Conservation (phyloP, 2,888 invertebrate species). For the Agelastica alni region DNA sequence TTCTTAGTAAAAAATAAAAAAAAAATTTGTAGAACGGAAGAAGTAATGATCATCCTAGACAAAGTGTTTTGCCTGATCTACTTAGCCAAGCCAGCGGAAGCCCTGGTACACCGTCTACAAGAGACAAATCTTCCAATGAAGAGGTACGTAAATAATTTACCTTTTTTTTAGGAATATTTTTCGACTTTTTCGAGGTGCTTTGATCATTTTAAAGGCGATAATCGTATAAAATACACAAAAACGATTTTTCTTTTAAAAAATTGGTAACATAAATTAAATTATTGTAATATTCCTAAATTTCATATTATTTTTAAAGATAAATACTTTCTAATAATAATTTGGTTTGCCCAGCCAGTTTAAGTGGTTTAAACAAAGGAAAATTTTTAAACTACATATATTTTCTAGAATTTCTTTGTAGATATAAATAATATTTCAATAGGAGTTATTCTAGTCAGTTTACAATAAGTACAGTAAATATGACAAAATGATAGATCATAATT, state of each 20-base stretch:
- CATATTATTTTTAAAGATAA: too few relatives aligned
- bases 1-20: too few relatives aligned
- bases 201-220: neutral
- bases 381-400: too few relatives aligned
- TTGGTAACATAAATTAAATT: neutral
- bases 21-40: conserved; percentile 57
- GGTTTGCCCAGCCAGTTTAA: too few relatives aligned
- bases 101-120: conserved; percentile 82
- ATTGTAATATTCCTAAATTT: too few relatives aligned
- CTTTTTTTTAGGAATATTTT: conserved; percentile 5
- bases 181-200: neutral
- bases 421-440: too few relatives aligned
- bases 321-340: too few relatives aligned
- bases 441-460: too few relatives aligned
- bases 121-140: conserved; percentile 87
- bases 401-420: too few relatives aligned
- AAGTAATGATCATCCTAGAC: conserved; percentile 69
- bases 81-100: conserved; percentile 82
- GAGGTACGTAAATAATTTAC: conserved; percentile 71
- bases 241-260: neutral
- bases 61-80: conserved; percentile 92
- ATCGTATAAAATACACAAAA: neutral
- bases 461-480: too few relatives aligned
- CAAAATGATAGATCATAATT: too few relatives aligned
- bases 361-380: too few relatives aligned